These are phyloP conservation scores for Phoeniculus purpureus DNA, from an alignment of 2,797 vertebrate species.

Conservation along the genomic window DNA sequence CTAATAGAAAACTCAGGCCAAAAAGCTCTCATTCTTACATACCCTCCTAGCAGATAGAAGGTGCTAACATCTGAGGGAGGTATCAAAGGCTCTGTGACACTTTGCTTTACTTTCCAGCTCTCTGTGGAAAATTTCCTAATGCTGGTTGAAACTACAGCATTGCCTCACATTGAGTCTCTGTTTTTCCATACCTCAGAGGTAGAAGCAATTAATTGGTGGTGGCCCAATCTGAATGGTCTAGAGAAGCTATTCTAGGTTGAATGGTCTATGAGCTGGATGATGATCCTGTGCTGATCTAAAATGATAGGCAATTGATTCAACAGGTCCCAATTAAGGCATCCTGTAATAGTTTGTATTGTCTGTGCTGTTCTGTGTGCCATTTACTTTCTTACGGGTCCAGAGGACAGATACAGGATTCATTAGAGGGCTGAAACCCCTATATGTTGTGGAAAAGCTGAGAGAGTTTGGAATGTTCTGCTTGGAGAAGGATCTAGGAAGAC, in stretches of 20 bases:
- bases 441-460: not conserved
- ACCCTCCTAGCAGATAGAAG: not conserved
- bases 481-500: not conserved
- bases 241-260: not conserved
- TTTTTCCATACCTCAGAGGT: not conserved
- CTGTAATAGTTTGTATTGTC: too few relatives aligned
- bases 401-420: not conserved
- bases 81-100: not conserved
- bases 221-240: not conserved
- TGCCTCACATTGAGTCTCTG: not conserved
- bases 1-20: conserved; percentile 26
- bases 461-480: too few relatives aligned
- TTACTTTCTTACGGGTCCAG: not conserved
- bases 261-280: too few relatives aligned
- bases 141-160: not conserved
- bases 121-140: not conserved
- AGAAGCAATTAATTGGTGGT: not conserved
- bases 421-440: not conserved
- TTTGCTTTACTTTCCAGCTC: not conserved
- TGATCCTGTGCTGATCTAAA: too few relatives aligned
- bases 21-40: not conserved
- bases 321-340: too few relatives aligned
- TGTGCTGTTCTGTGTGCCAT: too few relatives aligned
- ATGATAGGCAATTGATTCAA: too few relatives aligned
- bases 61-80: not conserved